phyloP scores from a whole-genome alignment of 2,888 invertebrate species.

The Anaspis maculata region DNA sequence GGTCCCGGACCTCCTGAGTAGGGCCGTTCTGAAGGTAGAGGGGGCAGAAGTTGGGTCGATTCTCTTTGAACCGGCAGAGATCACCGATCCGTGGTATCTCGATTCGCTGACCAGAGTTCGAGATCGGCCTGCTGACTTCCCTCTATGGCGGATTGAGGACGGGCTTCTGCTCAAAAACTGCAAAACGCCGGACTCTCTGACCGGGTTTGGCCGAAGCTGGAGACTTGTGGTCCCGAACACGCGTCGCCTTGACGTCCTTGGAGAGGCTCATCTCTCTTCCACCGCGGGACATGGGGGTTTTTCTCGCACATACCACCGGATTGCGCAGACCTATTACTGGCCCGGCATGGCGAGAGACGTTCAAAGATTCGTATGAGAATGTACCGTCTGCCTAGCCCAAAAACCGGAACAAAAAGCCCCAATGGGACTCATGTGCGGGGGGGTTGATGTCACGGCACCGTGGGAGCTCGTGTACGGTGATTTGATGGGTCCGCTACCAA shows the following conservation, averaged over 20 bases:
- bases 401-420: conserved; percentile 2
- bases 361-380: neutral
- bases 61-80: neutral
- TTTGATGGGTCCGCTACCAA: conserved; percentile 6
- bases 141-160: neutral
- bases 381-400: neutral
- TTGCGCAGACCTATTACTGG: neutral
- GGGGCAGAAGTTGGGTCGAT: neutral
- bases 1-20: neutral
- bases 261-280: neutral
- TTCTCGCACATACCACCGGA: neutral
- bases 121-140: neutral
- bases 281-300: neutral
- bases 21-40: neutral
- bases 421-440: neutral
- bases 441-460: neutral
- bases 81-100: neutral
- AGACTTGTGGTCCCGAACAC: neutral
- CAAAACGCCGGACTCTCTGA: neutral
- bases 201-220: neutral
- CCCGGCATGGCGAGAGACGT: neutral
- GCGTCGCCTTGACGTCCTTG: neutral
- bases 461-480: neutral
- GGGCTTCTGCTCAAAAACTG: neutral
- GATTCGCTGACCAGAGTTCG: too few relatives aligned